Evolutionary conservation across 2,888 invertebrate genomes (phyloP).

Genomic region (Ectemnius continuus): DNA sequence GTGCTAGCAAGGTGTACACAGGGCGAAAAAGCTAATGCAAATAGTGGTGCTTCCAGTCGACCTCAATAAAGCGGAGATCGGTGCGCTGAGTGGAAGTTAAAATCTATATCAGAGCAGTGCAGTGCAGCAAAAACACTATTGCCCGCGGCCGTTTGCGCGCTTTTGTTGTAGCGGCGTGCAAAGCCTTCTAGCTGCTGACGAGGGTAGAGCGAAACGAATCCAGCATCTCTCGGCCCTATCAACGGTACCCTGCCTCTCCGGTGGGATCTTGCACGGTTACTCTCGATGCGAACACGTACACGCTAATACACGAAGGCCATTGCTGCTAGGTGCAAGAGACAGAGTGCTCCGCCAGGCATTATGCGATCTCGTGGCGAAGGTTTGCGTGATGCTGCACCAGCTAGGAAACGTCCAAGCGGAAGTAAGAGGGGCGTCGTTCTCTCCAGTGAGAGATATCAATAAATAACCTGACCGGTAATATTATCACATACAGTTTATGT

Average conservation of each 20-base stretch:
- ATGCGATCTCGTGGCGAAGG: constrained; percentile 53
- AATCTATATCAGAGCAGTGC: not conserved
- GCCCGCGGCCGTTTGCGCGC: too few relatives aligned
- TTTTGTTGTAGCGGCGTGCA: not conserved
- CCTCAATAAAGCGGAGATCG: not conserved
- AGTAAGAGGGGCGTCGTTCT: too few relatives aligned
- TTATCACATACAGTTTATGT: constrained; percentile 70
- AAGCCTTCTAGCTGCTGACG: constrained; percentile 37
- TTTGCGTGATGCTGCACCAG: constrained; percentile 59
- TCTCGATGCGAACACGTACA: constrained; percentile 28
- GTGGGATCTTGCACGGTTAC: constrained; percentile 57
- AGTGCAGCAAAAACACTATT: too few relatives aligned
- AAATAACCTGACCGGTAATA: constrained; percentile 74
- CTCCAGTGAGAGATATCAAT: constrained; percentile 62
- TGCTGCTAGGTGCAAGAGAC: constrained; percentile 1
- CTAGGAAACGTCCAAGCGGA: constrained; percentile 36
- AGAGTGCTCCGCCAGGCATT: constrained; percentile 30
- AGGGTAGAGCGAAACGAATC: constrained; percentile 49
- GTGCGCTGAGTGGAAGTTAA: not conserved
- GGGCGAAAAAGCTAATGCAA: too few relatives aligned
- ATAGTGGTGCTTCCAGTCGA: too few relatives aligned
- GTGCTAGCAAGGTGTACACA: too few relatives aligned
- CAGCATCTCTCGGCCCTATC: constrained; percentile 58
- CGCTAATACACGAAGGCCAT: constrained; percentile 23
- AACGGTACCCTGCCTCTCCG: constrained; percentile 49